Base-by-base conservation (phyloP, 2,113 vertebrate species). In the Callorhinus ursinus region DNA sequence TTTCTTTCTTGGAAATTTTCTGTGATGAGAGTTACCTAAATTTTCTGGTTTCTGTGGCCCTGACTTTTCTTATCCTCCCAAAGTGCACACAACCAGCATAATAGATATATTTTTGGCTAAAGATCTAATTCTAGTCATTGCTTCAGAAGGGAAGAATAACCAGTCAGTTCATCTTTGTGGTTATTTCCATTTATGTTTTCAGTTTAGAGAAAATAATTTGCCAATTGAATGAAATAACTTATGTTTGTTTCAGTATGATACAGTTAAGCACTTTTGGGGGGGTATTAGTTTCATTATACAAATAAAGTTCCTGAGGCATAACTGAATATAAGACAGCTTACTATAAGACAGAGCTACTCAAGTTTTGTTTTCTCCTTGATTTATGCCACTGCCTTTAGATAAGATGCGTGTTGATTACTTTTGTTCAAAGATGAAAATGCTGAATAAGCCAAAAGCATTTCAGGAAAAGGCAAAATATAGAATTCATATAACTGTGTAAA, bases 121-220 rank as follows among this genome's bases (percentile, higher is more conserved):
- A 59, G 18, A 46, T 63, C 18, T 91, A 67, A 74, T 90, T 82
- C 18, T 86, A 22, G 9, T 42, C 31, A 93, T 85, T 91, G 24
- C 53, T 93, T 92, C 71, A 65, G 26, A 87, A 93, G 33, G 57
- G 51, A 93, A 88, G 16, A 87, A 87, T 57, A 96, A 79, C 3
- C 7, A 87, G 39, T 67, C 65, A 51, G 26, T 49, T 92, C 12
- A 71, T 82, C 14, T 69, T 80, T 93, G 49, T 67, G 19, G 24
- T 46, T 93, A 39, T 95, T 97, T 91, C 19, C 91, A 84, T 84
- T 80, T 95, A 53, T 26, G 81, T 59, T 85, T 95, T 91, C 74
- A 69, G 8, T 76, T 93, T 79, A 97, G n/a, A 93, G 39, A 67
- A 80, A 74, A 90, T 82, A 94, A 88, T 22, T 76, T 86, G 11